These are phyloP conservation scores for Sinocyclocheilus anophthalmus DNA, from an alignment of 2,113 vertebrate genomes.

Conservation along the genomic window DNA sequence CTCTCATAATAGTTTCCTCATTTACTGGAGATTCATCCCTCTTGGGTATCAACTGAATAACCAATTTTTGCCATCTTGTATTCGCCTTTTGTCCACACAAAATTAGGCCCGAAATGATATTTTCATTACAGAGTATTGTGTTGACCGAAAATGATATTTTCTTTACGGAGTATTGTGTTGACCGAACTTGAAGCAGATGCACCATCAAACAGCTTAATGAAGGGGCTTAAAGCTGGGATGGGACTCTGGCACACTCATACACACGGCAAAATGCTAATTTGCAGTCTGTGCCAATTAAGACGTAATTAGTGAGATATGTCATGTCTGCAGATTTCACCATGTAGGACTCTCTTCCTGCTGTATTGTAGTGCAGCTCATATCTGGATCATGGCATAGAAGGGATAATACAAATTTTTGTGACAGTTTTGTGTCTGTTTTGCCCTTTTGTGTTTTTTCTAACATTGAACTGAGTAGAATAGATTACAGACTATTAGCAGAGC, in stretches of 20 bases:
- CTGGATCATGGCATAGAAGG: constrained; percentile 5
- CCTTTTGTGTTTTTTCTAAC: background rate
- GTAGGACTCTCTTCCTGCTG: background rate
- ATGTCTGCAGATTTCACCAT: constrained; percentile 52
- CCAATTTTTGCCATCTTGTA: constrained; percentile 74
- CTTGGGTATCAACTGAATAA: constrained; percentile 72
- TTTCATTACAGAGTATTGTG: constrained; percentile 24
- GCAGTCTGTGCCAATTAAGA: constrained; percentile 74
- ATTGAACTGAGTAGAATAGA: constrained; percentile 22
- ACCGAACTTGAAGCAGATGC: constrained; percentile 28
- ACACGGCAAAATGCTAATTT: constrained; percentile 70
- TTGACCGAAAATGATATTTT: constrained; percentile 59
- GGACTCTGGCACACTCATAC: constrained; percentile 65
- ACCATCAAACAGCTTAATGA: constrained; percentile 68
- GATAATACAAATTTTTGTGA: constrained; percentile 2
- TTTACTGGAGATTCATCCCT: constrained; percentile 62
- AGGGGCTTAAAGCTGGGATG: constrained; percentile 67
- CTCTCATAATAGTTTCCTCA: constrained; percentile 59
- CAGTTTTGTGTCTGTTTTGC: background rate
- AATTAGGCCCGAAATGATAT: constrained; percentile 70
- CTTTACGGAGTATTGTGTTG: constrained; percentile 13
- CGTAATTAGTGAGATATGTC: constrained; percentile 58
- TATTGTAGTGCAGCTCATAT: background rate
- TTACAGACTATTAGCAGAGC: constrained; percentile 16
- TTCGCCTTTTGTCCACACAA: constrained; percentile 67